Evolutionary conservation across 64 coral and sea anemone species (phyloP).

Genomic region (Montipora foliosa): DNA sequence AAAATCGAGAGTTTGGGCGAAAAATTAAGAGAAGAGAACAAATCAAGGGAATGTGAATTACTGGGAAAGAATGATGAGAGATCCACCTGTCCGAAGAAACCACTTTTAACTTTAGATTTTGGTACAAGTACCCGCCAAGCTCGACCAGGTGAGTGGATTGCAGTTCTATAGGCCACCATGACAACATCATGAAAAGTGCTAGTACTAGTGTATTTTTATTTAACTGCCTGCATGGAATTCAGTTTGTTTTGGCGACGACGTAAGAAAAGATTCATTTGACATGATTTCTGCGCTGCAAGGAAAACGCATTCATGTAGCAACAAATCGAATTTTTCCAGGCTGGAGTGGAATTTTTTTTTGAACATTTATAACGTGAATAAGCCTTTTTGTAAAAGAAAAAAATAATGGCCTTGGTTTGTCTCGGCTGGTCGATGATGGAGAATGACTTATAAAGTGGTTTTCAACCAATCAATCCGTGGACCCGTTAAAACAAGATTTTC

Average conservation of each 20-base stretch:
- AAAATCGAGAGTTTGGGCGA: slow-evolving; percentile 95
- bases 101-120: slow-evolving; percentile 69
- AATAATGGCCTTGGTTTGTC: no score
- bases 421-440: no score
- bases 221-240: background rate
- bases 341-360: no score
- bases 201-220: slow-evolving; percentile 14
- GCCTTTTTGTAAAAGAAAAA: no score
- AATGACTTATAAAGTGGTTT: no score
- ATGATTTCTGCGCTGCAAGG: background rate
- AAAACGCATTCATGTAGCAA: background rate
- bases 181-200: background rate
- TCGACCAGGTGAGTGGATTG: slow-evolving; percentile 65
- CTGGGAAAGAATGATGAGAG: slow-evolving; percentile 64
- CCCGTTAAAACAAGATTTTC: no score
- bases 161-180: slow-evolving; percentile 65
- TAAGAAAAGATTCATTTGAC: background rate
- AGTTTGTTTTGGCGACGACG: slow-evolving; percentile 17
- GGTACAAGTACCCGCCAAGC: slow-evolving; percentile 50
- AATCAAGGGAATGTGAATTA: slow-evolving; percentile 77
- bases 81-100: slow-evolving; percentile 63
- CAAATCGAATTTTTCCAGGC: background rate
- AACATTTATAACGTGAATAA: no score
- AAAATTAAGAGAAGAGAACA: slow-evolving; percentile 90
- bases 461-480: no score